Percentiles rank a stretch among this genome's conserved stretches.
These are phyloP conservation scores for Parasteatoda lunata DNA, from an alignment of 2,888 invertebrate species.

Conservation along the genomic window DNA sequence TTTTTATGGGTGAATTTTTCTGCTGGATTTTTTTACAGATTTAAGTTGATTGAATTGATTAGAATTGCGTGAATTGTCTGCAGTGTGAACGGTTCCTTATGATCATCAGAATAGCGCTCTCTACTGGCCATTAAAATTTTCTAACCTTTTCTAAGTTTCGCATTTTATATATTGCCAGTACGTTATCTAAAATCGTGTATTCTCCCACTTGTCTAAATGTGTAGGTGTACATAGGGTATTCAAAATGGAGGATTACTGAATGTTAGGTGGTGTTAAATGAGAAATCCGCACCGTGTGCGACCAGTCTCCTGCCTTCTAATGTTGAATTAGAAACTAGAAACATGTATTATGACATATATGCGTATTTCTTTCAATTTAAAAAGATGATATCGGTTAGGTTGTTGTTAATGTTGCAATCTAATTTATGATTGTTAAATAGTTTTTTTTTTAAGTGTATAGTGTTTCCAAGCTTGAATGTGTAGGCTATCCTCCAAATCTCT, in stretches of 20 bases:
- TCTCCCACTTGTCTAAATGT: conserved; percentile 57
- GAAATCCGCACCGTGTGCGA: conserved; percentile 44
- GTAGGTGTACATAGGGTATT: conserved; percentile 64
- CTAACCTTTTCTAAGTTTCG: too few species aligned
- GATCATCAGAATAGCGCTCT: too few species aligned
- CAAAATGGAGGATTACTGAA: conserved; percentile 67
- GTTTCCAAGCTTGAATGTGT: conserved; percentile 39
- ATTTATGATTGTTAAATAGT: conserved; percentile 47
- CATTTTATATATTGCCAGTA: conserved; percentile 23
- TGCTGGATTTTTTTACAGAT: too few species aligned
- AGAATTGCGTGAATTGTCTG: too few species aligned
- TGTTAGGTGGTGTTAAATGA: conserved; percentile 50
- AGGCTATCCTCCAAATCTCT: conserved; percentile 19
- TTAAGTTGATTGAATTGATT: too few species aligned
- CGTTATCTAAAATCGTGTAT: conserved; percentile 20
- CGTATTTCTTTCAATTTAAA: neutral
- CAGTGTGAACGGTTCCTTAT: too few species aligned
- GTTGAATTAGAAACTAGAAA: conserved; percentile 30
- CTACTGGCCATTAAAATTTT: too few species aligned
- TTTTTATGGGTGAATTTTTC: too few species aligned
- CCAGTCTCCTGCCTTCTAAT: conserved; percentile 6
- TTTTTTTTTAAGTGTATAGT: conserved; percentile 41
- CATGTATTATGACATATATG: conserved; percentile 16
- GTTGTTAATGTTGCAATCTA: neutral
- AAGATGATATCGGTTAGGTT: conserved; percentile 20